Base-by-base conservation (phyloP, 2,797 vertebrate genomes). In the Cyclura pinguis region DNA sequence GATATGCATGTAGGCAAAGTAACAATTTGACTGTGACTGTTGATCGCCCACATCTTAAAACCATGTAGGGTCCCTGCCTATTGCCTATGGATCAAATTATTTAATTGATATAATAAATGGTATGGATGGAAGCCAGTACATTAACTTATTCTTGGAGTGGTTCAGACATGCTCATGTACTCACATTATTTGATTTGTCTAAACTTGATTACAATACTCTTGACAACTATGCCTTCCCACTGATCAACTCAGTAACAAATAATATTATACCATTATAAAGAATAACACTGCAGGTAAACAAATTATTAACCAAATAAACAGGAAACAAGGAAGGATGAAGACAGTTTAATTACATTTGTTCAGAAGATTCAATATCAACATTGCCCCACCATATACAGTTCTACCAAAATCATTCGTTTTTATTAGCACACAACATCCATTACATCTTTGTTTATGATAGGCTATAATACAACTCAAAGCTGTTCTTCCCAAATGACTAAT, bases 341-440 rank as follows among this genome's bases (percentile, higher is more conserved):
- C 92, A 80, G 72, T 85, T 93, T 93, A 93, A 94, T 95, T 91
- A 85, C 14, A 4, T 81, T 76, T 90, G 92, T 91, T 69, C 88
- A 80, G 67, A 92, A 93, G 88, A 73, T 93, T 14, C 69, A 96
- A 92, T 84, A 89, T 94, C 92, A 92, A 88, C 94, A 92, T 93
- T 91, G 92, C 89, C 92, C 92, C 93, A 89, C 88, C 88, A 92
- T 93, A 83, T 93, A 94, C 88, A 93, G 94, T 89, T 95, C 93
- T 93, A 82, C 91, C 91, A 87, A 88, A 95, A 84, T 94, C 94
- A 95, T 96, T 95, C 93, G 91, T 91, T 96, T 96, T 96, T 96
- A 96, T 95, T 95, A 95, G 93, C 85, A 82, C 86, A 62, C 10
- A 94, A 86, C 91, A 94, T 93, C 86, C 87, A 93, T 95, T 93